Evolutionary conservation across 2,888 invertebrate genomes (phyloP).

Genomic region (Uloborus plumipes): DNA sequence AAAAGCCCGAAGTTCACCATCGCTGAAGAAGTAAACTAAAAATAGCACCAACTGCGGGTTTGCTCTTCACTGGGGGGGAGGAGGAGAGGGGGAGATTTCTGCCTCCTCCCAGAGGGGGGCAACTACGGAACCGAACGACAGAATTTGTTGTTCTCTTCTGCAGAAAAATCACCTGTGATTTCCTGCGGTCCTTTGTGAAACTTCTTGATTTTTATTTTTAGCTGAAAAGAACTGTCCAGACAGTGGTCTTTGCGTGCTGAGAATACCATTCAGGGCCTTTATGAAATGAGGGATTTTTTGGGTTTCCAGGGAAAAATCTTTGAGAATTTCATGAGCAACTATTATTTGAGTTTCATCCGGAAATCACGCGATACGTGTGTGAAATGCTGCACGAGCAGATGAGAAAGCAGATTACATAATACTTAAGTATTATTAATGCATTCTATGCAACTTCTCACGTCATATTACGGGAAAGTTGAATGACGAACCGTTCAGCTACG

Average conservation of each 20-base stretch:
- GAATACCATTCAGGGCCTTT: constrained; percentile 33
- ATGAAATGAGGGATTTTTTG: constrained; percentile 50
- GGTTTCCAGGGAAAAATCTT: constrained; percentile 42
- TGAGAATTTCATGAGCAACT: constrained; percentile 25
- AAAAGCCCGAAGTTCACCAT: constrained; percentile 43
- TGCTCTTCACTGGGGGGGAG: constrained; percentile 19
- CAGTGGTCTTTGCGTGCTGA: constrained; percentile 12
- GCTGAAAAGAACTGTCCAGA: constrained; percentile 43
- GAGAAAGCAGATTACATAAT: not conserved
- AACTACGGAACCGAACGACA: constrained; percentile 41
- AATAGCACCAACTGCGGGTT: constrained; percentile 48
- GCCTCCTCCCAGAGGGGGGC: not conserved
- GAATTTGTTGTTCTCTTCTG: constrained; percentile 59
- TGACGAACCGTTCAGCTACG: no score
- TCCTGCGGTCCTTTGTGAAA: constrained; percentile 44
- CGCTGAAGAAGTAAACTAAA: constrained; percentile 46
- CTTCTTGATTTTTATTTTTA: constrained; percentile 38
- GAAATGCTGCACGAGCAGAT: not conserved
- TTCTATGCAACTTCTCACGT: no score
- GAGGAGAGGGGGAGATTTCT: constrained; percentile 10
- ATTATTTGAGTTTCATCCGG: constrained; percentile 3
- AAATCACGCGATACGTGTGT: not conserved
- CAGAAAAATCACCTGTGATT: constrained; percentile 63
- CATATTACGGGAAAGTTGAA: no score
- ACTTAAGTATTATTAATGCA: constrained; percentile 12